Conservation (phyloP, 2,113 vertebrate species). For the Alouatta palliata region DNA sequence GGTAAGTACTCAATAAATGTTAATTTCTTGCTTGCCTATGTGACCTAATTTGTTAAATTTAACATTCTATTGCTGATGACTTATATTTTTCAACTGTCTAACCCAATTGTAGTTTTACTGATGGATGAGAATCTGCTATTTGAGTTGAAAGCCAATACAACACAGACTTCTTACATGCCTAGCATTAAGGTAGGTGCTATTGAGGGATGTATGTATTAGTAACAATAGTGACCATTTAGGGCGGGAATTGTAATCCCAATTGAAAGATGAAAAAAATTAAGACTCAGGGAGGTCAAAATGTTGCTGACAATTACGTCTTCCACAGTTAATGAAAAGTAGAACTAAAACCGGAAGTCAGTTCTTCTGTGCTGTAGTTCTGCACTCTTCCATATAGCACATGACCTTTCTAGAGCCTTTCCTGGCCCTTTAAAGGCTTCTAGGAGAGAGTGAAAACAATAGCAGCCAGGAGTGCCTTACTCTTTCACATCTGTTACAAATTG, state of each 20-base stretch:
- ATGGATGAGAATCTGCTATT: neutral
- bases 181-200: neutral
- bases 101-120: conserved; percentile 4
- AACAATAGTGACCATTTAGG: neutral
- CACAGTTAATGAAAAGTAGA: neutral
- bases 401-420: conserved; percentile 16
- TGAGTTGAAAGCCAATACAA: neutral
- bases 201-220: neutral
- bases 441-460: neutral
- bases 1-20: neutral
- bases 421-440: neutral
- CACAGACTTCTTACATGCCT: neutral
- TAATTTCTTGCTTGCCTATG: neutral
- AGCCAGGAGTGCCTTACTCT: neutral
- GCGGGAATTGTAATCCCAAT: neutral
- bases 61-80: neutral
- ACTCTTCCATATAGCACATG: neutral
- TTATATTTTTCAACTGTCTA: conserved; percentile 18
- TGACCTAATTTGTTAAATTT: neutral
- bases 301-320: neutral
- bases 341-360: neutral
- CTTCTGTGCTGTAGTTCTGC: neutral
- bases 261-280: conserved; percentile 32
- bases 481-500: conserved; percentile 13
- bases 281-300: neutral